Evolutionary conservation across 1,140 invertebrate species (phyloP), one percentile per base, ranked within the genome.

Genomic region (Drosophila nigrodunni): DNA sequence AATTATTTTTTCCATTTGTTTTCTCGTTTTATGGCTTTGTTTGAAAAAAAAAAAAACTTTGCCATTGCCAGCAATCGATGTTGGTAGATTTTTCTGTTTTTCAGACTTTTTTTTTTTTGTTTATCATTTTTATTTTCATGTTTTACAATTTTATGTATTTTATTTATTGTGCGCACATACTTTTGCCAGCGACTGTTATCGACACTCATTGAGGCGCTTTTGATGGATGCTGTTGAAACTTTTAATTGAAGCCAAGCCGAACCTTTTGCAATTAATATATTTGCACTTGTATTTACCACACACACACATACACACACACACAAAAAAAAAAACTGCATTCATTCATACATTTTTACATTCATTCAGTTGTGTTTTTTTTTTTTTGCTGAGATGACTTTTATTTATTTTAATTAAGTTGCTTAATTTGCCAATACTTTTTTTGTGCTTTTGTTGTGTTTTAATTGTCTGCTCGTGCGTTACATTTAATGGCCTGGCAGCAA

Each of bases 1-100:
- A 87, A 87, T 88, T 77, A 88, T 88, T 88, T 88, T 87, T 71
- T 66, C 73, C 80, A 88, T 83, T 88, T 75, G 70, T 78, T 35
- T 54, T 13, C 10, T 15, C 5, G 79, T 86, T 79, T 62, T 66
- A 80, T 66, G 61, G 77, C 74, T 71, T 75, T 88, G 85, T 80
- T 71, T 30, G 25, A 30, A 30, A 4, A 30, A 30, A 2, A 30
- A 30, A 39, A 65, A 85, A 88, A 89, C 50, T 85, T 88, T 64
- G 58, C 9, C 55, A 70, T 74, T 52, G 41, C 46, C 46, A 57
- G 43, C 80, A 65, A 89, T 88, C 85, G 85, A 88, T 89, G 25
- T 30, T 30, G 68, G 60, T 25, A 75, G 75, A 75, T 80, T 74
- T 78, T 62, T 6, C 25, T 30, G 25, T 0, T 30, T 30, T 30